phyloP scores from a whole-genome alignment of 2,113 vertebrate genomes.

The Perccottus glenii region DNA sequence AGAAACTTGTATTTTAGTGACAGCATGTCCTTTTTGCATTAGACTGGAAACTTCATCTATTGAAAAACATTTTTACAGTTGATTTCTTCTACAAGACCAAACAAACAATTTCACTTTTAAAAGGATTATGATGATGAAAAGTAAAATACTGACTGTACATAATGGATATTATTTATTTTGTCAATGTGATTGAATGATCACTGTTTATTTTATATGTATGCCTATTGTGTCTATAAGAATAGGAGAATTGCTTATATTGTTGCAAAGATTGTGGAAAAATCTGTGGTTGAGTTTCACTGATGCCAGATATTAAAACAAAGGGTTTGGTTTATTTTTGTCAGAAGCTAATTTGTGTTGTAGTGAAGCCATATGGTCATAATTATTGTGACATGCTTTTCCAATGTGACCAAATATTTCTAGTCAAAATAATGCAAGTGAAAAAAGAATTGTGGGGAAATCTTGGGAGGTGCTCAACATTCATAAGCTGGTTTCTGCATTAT shows the following conservation, averaged over 20 bases:
- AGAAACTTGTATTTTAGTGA: slow-evolving; percentile 32
- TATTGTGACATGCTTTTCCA: slow-evolving; percentile 28
- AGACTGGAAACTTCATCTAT: slow-evolving; percentile 61
- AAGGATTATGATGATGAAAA: slow-evolving; percentile 27
- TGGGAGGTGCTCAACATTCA: slow-evolving; percentile 19
- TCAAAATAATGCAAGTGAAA: slow-evolving; percentile 23
- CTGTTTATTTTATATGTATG: slow-evolving; percentile 58
- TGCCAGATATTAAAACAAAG: slow-evolving; percentile 9
- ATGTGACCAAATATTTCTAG: slow-evolving; percentile 55
- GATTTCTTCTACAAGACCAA: slow-evolving; percentile 59
- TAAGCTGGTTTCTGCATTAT: slow-evolving; percentile 41
- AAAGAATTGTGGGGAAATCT: slow-evolving; percentile 31
- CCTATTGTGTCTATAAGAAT: slow-evolving; percentile 38
- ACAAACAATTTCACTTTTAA: slow-evolving; percentile 48
- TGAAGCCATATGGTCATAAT: slow-evolving; percentile 12
- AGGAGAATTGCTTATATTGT: slow-evolving; percentile 38
- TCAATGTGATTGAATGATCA: slow-evolving; percentile 55
- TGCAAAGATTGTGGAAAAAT: slow-evolving; percentile 39
- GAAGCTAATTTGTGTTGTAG: slow-evolving; percentile 31
- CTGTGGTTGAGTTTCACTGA: slow-evolving; percentile 25
- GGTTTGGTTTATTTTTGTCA: slow-evolving; percentile 15
- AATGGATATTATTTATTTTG: slow-evolving; percentile 71
- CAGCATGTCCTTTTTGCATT: slow-evolving; percentile 34
- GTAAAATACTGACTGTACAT: slow-evolving; percentile 58
- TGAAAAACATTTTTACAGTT: slow-evolving; percentile 36